Percentiles rank a stretch among this genome's conserved stretches.
Conservation (phyloP, 2,888 invertebrate genomes). For the Arge pagana region DNA sequence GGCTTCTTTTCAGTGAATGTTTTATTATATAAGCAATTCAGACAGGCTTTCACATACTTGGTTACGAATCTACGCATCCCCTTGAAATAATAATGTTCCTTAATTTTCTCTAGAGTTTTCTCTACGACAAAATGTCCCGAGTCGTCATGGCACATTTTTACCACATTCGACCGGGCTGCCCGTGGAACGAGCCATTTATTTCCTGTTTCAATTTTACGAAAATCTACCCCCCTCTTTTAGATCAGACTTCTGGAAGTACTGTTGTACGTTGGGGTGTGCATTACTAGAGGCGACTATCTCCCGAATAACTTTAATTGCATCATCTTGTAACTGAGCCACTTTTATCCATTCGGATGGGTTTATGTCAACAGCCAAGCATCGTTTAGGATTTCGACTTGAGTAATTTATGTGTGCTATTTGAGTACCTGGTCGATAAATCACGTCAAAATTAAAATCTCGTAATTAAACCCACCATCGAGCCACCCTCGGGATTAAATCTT, state of each 20-base stretch:
- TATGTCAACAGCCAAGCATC: conserved; percentile 27
- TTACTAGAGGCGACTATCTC: too few species aligned
- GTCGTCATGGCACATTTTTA: conserved; percentile 50
- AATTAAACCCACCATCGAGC: conserved; percentile 45
- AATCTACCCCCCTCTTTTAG: conserved; percentile 28
- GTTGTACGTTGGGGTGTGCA: conserved; percentile 28
- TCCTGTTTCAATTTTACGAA: conserved; percentile 25
- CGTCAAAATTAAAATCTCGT: too few species aligned
- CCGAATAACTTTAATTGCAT: too few species aligned
- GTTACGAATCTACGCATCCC: conserved; percentile 48
- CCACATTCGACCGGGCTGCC: conserved; percentile 40
- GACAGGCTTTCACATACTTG: conserved; percentile 51
- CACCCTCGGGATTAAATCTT: conserved; percentile 39
- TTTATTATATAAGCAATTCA: conserved; percentile 51
- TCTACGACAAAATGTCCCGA: conserved; percentile 49
- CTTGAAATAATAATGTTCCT: conserved; percentile 53
- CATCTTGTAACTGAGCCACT: too few species aligned
- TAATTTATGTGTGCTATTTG: conserved; percentile 34
- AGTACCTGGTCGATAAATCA: too few species aligned
- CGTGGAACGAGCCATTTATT: conserved; percentile 45
- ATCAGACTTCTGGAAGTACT: conserved; percentile 29
- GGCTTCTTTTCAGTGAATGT: conserved; percentile 34
- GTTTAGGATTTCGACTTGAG: conserved; percentile 33
- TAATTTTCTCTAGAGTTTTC: conserved; percentile 43
- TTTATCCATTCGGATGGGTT: conserved; percentile 33